Base-by-base conservation (phyloP, 64 coral and sea anemone genomes). In the Stylophora pistillata region DNA sequence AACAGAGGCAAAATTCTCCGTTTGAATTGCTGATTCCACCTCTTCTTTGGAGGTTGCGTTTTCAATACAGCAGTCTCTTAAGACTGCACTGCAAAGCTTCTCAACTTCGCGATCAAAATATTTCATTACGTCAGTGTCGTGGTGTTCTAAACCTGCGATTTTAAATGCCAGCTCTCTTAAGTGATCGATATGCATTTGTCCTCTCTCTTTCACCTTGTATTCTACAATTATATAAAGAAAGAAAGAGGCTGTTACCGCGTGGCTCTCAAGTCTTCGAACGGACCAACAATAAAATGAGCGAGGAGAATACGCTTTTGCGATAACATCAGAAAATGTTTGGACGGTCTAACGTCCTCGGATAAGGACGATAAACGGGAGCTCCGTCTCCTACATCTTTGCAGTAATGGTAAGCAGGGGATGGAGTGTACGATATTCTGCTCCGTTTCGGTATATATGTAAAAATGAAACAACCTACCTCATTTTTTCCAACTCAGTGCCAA, bases 11-110 rank as follows among this genome's bases (percentile, higher is more conserved):
- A 9, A 73, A 30, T 73, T 33, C 14, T 33, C 29, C 16, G 29
- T 73, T 73, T 9, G 31, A 33, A 15, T 33, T 33, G 71, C 71
- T 9, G 13, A 15, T 16, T 86, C 84, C 29, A 86, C 15, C 12
- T 86, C 84, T 34, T 21, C 53, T 74, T 74, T 56, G 47, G 37
- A 55, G 15, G 47, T 57, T 56, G 65, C 69, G 18, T 10, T 74
- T 25, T 86, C 84, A 28, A 86, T 86, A 69, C 84, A 86, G 25
- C 84, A 86, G 68, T 86, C 84, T 57, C 69, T 86, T 1, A 86
- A 32, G 30, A 86, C 53, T 21, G 64, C 28, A 1, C 12, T 23
- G 13, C 60, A 52, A 20, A 74, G 72, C 23, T 29, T 56, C 57
- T 58, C 18, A 32, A 72, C 56, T 72, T 86, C 64, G 11, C 20